Evolutionary conservation across 2,797 vertebrate genomes (phyloP).

Genomic region (Hydrocynus forskahlii): DNA sequence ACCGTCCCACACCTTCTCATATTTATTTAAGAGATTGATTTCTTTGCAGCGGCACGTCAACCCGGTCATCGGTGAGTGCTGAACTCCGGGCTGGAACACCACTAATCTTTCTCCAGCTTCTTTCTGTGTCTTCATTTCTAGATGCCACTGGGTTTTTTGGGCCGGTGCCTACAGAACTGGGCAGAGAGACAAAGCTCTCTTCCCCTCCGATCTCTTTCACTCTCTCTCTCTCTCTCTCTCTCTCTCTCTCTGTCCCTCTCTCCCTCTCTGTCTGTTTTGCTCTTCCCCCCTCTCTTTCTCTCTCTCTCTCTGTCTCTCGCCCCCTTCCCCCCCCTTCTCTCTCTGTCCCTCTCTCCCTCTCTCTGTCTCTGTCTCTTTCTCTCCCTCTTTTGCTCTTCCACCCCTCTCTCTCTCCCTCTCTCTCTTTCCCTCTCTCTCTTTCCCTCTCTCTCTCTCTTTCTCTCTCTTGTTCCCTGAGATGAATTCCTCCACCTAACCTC

Average conservation of each 20-base stretch:
- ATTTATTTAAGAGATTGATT: no score
- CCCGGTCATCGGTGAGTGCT: no score
- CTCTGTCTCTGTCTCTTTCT: conserved; percentile 69
- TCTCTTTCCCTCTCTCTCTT: conserved; percentile 37
- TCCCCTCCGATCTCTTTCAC: not conserved
- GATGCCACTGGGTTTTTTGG: conserved; percentile 43
- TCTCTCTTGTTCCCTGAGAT: not conserved
- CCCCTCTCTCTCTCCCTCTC: conserved; percentile 45
- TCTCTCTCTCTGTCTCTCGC: conserved; percentile 37
- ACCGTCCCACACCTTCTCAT: no score
- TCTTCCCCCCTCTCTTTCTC: not conserved
- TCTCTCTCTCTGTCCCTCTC: no score
- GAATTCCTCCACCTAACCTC: no score
- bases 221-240: no score
- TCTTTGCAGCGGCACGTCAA: no score
- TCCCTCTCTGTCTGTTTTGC: no score
- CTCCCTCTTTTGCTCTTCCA: conserved; percentile 57
- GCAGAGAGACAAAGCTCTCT: no score
- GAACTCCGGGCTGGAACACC: no score
- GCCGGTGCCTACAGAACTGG: no score
- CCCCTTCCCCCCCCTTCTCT: conserved; percentile 45
- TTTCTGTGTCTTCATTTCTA: conserved; percentile 64
- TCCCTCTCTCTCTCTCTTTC: not conserved
- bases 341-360: conserved; percentile 63
- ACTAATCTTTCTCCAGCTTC: no score